phyloP scores from a whole-genome alignment of 1,140 invertebrate species.

The Heliconius hermathena region DNA sequence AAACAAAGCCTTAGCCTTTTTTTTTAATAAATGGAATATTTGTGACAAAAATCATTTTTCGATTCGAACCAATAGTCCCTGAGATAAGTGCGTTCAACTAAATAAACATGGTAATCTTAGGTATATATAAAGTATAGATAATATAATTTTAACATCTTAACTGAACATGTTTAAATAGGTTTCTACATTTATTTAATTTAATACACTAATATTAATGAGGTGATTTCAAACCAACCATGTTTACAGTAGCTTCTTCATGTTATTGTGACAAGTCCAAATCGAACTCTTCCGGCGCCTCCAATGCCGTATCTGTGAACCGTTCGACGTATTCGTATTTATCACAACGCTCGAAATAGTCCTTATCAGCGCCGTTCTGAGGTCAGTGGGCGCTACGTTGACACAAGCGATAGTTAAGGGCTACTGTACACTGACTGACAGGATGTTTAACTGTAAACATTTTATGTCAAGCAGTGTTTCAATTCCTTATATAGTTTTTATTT shows the following conservation, averaged over 20 bases:
- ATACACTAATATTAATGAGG: neutral
- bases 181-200: neutral
- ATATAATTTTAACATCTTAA: no score
- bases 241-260: constrained; percentile 7
- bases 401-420: constrained; percentile 33
- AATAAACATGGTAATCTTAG: no score
- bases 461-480: no score
- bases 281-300: constrained; percentile 67
- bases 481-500: no score
- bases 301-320: constrained; percentile 69
- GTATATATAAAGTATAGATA: no score
- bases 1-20: no score
- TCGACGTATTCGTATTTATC: constrained; percentile 75
- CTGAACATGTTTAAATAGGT: no score
- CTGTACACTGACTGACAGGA: neutral
- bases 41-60: no score
- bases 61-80: no score
- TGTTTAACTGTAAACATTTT: neutral
- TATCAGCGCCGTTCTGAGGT: constrained; percentile 76
- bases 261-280: constrained; percentile 36
- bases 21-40: no score
- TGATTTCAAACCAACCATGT: neutral
- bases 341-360: constrained; percentile 73
- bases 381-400: constrained; percentile 70
- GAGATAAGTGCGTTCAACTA: no score